phyloP scores from a whole-genome alignment of 1,140 invertebrate species.

The Eueides isabella region DNA sequence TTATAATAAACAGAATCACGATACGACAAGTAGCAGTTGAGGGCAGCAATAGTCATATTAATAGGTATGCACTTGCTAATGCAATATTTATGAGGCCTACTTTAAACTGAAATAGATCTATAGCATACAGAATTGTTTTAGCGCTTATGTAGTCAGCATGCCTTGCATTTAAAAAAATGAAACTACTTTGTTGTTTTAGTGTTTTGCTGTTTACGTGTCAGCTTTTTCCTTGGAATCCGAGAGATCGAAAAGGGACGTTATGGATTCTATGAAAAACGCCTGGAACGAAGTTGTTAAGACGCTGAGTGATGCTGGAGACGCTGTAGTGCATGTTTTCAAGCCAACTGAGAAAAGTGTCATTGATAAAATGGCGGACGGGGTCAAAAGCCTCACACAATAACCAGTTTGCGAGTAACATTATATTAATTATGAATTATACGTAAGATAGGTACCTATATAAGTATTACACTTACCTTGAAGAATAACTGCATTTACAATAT shows the following conservation, averaged over 20 bases:
- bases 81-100: slow-evolving; percentile 6
- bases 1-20: neutral
- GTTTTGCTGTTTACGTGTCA: slow-evolving; percentile 42
- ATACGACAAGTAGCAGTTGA: neutral
- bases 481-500: neutral
- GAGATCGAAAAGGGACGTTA: slow-evolving; percentile 62
- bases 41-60: neutral
- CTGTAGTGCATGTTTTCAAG: slow-evolving; percentile 69
- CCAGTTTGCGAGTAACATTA: slow-evolving; percentile 23
- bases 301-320: slow-evolving; percentile 63
- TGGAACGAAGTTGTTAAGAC: slow-evolving; percentile 70
- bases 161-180: neutral
- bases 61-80: neutral
- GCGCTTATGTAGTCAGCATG: neutral
- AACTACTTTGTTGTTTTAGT: slow-evolving; percentile 47
- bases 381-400: slow-evolving; percentile 59
- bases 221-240: slow-evolving; percentile 43
- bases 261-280: slow-evolving; percentile 70
- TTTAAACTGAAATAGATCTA: neutral
- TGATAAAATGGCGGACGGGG: slow-evolving; percentile 64
- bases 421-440: neutral
- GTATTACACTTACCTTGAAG: neutral
- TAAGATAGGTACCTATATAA: neutral
- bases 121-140: neutral
- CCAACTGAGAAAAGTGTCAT: slow-evolving; percentile 69